A percentile compares a stretch with the other conserved stretches of the same genome.
Conservation (phyloP, 1,140 invertebrate genomes). For the Trachelipus rathkii region DNA sequence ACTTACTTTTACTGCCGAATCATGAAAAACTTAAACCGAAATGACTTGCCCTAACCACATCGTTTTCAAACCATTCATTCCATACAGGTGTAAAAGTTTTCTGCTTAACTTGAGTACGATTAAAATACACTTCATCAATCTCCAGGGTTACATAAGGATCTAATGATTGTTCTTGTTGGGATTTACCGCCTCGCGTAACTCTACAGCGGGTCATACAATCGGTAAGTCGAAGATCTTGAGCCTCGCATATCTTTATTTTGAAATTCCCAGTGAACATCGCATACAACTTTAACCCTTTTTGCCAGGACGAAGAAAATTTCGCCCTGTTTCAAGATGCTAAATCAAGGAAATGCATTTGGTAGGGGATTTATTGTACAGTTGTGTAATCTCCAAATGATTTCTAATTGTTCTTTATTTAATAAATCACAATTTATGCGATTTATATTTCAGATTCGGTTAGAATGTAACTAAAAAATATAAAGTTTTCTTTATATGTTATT, state of each 20-base stretch:
- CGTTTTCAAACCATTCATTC: conserved; percentile 88
- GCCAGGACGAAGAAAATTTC: conserved; percentile 27
- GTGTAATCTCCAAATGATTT: too few relatives aligned
- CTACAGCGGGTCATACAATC: conserved; percentile 83
- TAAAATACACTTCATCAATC: conserved; percentile 74
- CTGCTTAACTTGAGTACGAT: conserved; percentile 83
- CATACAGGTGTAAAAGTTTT: conserved; percentile 93
- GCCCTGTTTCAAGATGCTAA: conserved; percentile 39
- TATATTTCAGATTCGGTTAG: too few relatives aligned
- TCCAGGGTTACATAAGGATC: conserved; percentile 96
- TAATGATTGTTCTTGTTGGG: conserved; percentile 58
- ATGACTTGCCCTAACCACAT: conserved; percentile 77
- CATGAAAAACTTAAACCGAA: conserved; percentile 97
- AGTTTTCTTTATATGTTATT: too few relatives aligned
- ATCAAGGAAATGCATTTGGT: conserved; percentile 40
- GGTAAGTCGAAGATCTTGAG: conserved; percentile 89
- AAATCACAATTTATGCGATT: too few relatives aligned
- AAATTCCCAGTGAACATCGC: conserved; percentile 94
- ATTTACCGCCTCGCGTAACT: conserved; percentile 35
- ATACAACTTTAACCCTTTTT: conserved; percentile 17
- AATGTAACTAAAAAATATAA: too few relatives aligned
- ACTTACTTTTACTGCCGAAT: conserved; percentile 93
- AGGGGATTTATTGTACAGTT: conserved; percentile 28
- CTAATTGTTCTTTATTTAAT: too few relatives aligned
- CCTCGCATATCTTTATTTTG: conserved; percentile 94